phyloP scores from a whole-genome alignment of 2,888 invertebrate species.

The Agrenia bidenticulata region DNA sequence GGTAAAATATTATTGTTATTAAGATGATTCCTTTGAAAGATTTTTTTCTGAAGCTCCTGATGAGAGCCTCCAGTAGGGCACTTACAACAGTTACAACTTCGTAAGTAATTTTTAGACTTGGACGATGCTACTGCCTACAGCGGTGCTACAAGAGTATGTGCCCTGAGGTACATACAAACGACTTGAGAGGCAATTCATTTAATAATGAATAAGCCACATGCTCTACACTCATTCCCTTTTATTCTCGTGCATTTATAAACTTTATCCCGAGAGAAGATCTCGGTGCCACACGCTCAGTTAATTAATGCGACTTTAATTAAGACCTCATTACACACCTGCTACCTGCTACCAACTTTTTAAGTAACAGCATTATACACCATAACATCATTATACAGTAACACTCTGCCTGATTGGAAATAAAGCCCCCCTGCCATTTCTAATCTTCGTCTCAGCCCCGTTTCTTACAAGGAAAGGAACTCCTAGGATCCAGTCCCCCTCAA shows the following conservation, averaged over 20 bases:
- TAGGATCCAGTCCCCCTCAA: background rate
- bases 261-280: conserved; percentile 14
- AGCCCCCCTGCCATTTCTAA: conserved; percentile 4
- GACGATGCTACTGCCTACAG: no score
- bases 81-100: no score
- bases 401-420: background rate
- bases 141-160: background rate
- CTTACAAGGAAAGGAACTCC: background rate
- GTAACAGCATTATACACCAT: background rate
- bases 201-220: background rate
- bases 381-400: conserved; percentile 2
- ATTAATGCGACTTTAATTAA: conserved; percentile 53
- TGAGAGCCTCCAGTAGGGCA: no score
- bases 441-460: background rate
- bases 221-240: background rate
- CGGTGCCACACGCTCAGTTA: conserved; percentile 45
- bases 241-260: background rate
- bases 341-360: background rate
- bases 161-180: background rate
- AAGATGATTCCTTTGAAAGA: conserved; percentile 23
- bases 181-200: background rate
- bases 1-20: conserved; percentile 51
- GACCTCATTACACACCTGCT: conserved; percentile 51
- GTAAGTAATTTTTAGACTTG: no score
- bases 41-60: no score